Evolutionary conservation across 30 jellyfish, hydroid and myxozoan species (phyloP), one percentile per base, ranked within the genome.

Genomic region (Chrysaora quinquecirrha): DNA sequence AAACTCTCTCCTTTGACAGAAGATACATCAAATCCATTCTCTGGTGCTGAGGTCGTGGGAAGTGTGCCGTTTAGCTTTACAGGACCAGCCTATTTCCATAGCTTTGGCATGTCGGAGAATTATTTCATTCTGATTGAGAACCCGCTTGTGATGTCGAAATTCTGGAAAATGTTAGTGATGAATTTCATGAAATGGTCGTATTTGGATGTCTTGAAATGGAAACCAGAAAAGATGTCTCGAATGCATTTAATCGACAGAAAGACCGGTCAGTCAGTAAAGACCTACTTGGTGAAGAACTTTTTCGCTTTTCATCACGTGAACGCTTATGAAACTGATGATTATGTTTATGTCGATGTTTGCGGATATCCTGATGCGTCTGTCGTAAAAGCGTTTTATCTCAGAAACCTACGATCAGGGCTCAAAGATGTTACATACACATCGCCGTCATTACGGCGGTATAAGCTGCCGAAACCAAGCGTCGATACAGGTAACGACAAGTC

Each of bases 231-330:
- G 67, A 46, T 50, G 63, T 64, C 96, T 22, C 54, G 85, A 12
- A 79, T 88, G 69, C 93, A 88, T 66, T 3, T 88, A 1, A 72
- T 88, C 54, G 89, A 80, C 73, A 86, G 96, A 30, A 65, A 60
- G 1, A 30, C 84, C 10, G 96, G 96, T 66, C 56, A 49, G 48
- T 22, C 34, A 4, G 84, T 71, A 14, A 65, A 85, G 66, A 70
- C 87, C 14, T 50, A 20, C 52, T 35, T 38, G 21, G 71, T 62
- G 54, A 69, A 67, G 27, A 38, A 31, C 67, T 67, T 87, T 34
- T 87, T 87, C 24, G 80, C 88, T 0, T 87, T 87, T 68, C 96
- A 87, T 58, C 96, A 87, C 33, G 91, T 50, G 66, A 87, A 87
- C 33, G 96, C 96, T 2, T 87, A 87, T 46, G 96, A 87, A 69